Evolutionary conservation across 2,888 invertebrate genomes (phyloP), one percentile per base, ranked within the genome.

Genomic region (Dynastes hyllus): DNA sequence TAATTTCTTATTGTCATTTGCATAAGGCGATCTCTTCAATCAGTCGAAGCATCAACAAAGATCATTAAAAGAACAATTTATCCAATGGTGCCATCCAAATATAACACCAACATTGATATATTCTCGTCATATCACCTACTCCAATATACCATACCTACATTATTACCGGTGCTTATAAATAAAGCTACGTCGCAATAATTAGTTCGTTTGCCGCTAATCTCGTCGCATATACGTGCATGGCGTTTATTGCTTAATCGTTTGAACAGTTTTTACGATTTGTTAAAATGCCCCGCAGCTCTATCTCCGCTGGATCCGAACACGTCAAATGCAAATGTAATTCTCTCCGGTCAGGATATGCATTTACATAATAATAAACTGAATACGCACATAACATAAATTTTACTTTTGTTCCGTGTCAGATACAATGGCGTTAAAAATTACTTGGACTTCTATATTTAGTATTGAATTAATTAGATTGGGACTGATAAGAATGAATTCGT

Each of bases 351-450:
- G 69, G 51, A 50, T 51, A 69, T 63, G 27, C 69, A 69, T 69
- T 69, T 69, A 51, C 69, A 69, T 69, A 69, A 69, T 69, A 69
- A 50, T 69, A 69, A 69, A 69, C 51, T 51, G 69, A 69, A 69
- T 69, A 69, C 51, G 69, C 27, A 51, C 29, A 27, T 40, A 27
- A 69, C 69, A 69, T 69, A 69, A 69, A 69, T 69, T 51, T 69
- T 50, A 29, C 69, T 51, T 69, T 69, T 69, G 51, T 69, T 51
- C 51, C 50, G 69, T 51, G 69, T 45, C 66, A 67, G 16, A 67
- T 16, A 69, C 51, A 53, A 69, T 51, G 29, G 69, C 51, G 50
- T 51, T 69, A 69, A 69, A 51, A 40, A 69, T 51, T 51, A 13
- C 40, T 40, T 16, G 66, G 40, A 66, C 37, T 69, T 69, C 69